Evolutionary conservation across 2,113 vertebrate genomes (phyloP).

Genomic region (Alosa alosa): DNA sequence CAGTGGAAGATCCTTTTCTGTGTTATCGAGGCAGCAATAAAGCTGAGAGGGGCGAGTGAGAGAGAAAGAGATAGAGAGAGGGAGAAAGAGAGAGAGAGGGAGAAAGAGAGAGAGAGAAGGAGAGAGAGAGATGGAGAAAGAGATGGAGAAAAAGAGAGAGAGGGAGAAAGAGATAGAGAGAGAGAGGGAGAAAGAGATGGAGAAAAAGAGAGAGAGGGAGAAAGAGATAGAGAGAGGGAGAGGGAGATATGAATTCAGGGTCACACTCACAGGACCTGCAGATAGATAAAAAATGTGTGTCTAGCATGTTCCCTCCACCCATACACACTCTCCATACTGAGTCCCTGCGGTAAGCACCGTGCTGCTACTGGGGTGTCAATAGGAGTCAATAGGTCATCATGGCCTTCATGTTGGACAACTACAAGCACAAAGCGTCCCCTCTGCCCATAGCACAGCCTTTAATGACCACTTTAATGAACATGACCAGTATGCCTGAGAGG

Average conservation of each 20-base stretch:
- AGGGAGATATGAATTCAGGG: neutral
- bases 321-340: neutral
- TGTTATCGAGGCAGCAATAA: neutral
- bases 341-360: neutral
- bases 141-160: neutral
- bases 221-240: slow-evolving; percentile 24
- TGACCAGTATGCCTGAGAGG: too few relatives aligned
- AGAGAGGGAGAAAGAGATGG: too few relatives aligned
- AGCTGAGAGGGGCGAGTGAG: slow-evolving; percentile 34
- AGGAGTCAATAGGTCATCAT: neutral
- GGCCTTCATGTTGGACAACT: neutral
- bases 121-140: neutral
- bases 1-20: slow-evolving; percentile 31
- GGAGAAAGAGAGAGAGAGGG: neutral
- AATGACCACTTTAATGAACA: too few relatives aligned
- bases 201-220: neutral
- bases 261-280: neutral
- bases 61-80: slow-evolving; percentile 24
- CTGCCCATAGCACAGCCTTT: too few relatives aligned
- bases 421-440: too few relatives aligned
- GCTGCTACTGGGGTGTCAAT: neutral
- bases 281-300: neutral
- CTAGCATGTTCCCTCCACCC: neutral
- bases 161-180: neutral
- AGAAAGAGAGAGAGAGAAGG: neutral